Evolutionary conservation across 2,113 vertebrate genomes (phyloP), one percentile per base, ranked within the genome.

Genomic region (Hyla sarda): DNA sequence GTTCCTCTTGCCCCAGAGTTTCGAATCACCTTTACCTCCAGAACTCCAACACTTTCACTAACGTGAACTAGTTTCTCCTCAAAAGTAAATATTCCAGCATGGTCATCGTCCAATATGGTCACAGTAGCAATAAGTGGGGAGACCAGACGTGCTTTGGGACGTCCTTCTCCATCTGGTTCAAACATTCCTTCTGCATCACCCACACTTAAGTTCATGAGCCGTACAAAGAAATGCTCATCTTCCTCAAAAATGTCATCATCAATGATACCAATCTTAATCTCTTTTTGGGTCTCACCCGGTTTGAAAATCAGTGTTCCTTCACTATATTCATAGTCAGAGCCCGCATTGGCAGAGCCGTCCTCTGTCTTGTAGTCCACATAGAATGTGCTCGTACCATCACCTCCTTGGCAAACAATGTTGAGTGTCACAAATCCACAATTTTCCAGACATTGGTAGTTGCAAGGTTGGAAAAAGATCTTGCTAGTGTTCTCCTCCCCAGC

Each of bases 221-320:
- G 96, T 82, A 99, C 97, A 2, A 98, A 99, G 95, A 99, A 99
- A 88, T 99, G 98, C 88, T 99, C 98, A 1, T 99, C 98, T 89
- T 99, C 97, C 88, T 99, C 98, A 0, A 99, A 99, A 88, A 99
- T 98, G 90, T 99, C 98, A 0, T 99, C 98, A 17, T 99, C 97
- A 28, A 99, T 98, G 86, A 99, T 99, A 10, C 98, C 97, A 1
- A 99, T 95, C 92, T 95, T 92, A 81, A 96, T 71, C 82, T 95
- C 95, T 90, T 96, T 96, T 85, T 88, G 89, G 0, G 92, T 95
- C 91, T 96, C 95, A 0, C 95, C 95, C 0, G 95, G 94, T 83
- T 95, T 95, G 91, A 95, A 95, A 86, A 95, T 90, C 25, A 95
- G 25, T 0, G 95, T 95, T 13, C 93, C 93, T 84, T 93, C 93